phyloP scores from a whole-genome alignment of 2,113 vertebrate genomes.

The Phodopus roborovskii region DNA sequence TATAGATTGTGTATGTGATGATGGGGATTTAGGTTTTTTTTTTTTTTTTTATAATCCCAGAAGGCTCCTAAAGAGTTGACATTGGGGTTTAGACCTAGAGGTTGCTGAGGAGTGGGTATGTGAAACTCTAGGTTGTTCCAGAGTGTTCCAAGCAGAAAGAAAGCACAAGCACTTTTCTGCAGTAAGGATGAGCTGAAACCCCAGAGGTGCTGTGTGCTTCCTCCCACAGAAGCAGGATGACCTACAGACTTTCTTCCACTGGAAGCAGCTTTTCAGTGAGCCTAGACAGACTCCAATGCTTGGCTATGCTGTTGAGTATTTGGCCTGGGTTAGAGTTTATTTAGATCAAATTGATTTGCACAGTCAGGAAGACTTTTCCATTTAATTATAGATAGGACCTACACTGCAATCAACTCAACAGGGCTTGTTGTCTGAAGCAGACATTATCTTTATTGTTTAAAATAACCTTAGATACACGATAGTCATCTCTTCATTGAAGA shows the following conservation, averaged over 20 bases:
- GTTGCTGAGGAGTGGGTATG: neutral
- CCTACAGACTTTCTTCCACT: neutral
- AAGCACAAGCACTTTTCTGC: neutral
- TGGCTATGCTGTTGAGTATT: neutral
- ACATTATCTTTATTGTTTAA: slow-evolving; percentile 31
- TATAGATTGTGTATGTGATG: neutral
- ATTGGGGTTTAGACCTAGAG: neutral
- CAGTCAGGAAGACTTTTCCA: slow-evolving; percentile 33
- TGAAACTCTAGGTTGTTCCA: neutral
- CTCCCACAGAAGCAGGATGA: neutral
- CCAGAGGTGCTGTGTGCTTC: neutral
- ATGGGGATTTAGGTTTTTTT: neutral
- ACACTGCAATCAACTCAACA: neutral
- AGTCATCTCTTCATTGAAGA: slow-evolving; percentile 7
- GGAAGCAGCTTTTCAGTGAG: slow-evolving; percentile 30
- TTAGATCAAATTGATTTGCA: slow-evolving; percentile 48
- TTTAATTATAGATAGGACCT: slow-evolving; percentile 35
- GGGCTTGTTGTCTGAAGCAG: slow-evolving; percentile 41
- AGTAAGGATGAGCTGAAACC: neutral
- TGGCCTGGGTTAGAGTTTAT: slow-evolving; percentile 42
- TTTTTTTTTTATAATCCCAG: neutral
- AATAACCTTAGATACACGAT: neutral
- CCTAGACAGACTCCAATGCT: neutral
- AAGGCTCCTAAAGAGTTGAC: slow-evolving; percentile 14
- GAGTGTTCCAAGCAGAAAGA: neutral